Conservation (phyloP, 2,113 vertebrate species). For the Amphilophus citrinellus region DNA sequence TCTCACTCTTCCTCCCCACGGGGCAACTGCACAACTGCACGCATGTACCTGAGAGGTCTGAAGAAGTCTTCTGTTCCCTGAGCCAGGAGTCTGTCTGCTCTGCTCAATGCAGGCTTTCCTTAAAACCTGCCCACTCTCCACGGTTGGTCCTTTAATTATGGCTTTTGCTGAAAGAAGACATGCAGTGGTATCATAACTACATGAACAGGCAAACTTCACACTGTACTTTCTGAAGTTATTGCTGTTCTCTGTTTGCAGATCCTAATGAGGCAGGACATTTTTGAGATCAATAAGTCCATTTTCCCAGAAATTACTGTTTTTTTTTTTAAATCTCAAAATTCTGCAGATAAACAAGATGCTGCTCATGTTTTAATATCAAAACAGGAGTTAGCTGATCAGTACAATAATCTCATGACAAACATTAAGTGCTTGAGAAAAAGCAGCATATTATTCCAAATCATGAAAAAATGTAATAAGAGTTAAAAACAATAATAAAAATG, state of each 20-base stretch:
- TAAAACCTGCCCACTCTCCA: conserved; percentile 68
- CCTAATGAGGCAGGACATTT: conserved; percentile 42
- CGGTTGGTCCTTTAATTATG: conserved; percentile 61
- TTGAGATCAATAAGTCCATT: conserved; percentile 36
- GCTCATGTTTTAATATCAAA: neutral
- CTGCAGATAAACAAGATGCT: conserved; percentile 5
- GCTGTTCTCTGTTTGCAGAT: neutral
- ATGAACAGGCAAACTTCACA: neutral
- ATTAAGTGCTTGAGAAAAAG: neutral
- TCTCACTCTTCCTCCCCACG: conserved; percentile 25
- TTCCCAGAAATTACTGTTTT: neutral
- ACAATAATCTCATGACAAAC: no score
- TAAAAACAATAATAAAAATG: neutral
- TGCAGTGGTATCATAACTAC: neutral
- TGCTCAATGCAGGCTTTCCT: conserved; percentile 72
- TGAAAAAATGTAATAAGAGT: neutral
- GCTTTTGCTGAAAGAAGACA: conserved; percentile 49
- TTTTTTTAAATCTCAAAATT: neutral
- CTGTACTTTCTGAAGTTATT: neutral
- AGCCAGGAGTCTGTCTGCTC: conserved; percentile 71
- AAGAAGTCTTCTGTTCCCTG: conserved; percentile 67
- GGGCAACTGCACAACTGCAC: conserved; percentile 24
- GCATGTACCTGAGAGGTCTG: conserved; percentile 79
- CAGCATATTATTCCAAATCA: neutral
- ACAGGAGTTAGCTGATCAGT: neutral